Evolutionary conservation across 2,888 invertebrate species (phyloP), one percentile per base, ranked within the genome.

Genomic region (Loripinus fragilis): DNA sequence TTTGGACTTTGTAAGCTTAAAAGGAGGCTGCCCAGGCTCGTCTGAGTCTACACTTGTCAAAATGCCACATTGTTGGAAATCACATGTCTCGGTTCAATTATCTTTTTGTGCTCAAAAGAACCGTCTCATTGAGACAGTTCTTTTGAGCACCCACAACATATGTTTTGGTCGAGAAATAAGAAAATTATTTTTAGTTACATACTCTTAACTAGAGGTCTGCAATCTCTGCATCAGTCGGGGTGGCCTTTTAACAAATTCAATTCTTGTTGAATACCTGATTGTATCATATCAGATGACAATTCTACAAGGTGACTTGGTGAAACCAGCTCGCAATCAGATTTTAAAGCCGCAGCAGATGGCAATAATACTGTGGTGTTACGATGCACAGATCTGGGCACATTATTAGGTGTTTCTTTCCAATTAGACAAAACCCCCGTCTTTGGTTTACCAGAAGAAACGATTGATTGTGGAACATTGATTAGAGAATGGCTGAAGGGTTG

Each of bases 221-320:
- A n/a, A n/a, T n/a, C n/a, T n/a, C n/a, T n/a, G n/a, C n/a, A 15
- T 52, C 25, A 52, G 52, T 52, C 52, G 8, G 52, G 25, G 25
- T 23, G 23, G 12, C 10, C 52, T 25, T 52, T n/a, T 23, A 52
- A 52, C 25, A 52, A 15, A 52, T 52, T 52, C 5, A 52, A 25
- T 52, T 52, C 52, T 25, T 52, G 5, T 52, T 52, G 52, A 52
- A 52, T 25, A 25, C 52, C 52, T 7, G 5, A 25, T 25, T 52
- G 52, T 52, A 52, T 52, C 23, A 52, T 7, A 52, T 52, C 52
- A 25, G 52, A 52, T 52, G 52, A 52, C 12, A 52, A 25, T n/a
- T 52, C 52, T 25, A 23, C 52, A n/a, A 52, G 52, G 3, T 25
- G 52, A 52, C 23, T 25, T 52, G 52, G 52, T 52, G 52, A 52